Evolutionary conservation across 2,797 vertebrate species (phyloP), one percentile per base, ranked within the genome.

Genomic region (Sciurus carolinensis): DNA sequence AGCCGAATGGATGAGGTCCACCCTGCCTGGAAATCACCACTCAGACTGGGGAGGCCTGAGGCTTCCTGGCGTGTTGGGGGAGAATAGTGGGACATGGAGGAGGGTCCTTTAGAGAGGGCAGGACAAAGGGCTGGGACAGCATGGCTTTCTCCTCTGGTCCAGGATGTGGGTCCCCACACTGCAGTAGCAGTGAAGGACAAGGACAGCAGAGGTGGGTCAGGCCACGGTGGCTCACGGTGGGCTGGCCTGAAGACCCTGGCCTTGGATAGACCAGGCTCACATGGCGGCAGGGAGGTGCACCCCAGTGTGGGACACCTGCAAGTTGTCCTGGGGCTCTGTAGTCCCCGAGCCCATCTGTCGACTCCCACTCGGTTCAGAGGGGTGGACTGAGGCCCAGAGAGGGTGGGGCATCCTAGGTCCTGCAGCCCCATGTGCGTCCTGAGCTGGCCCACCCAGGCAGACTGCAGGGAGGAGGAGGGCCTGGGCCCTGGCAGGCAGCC

Each of bases 371-470:
- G 47, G 59, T 64, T 1, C 42, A 84, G 18, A 72, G 7, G 69
- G 10, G 8, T 7, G 8, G 50, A 79, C 76, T 0, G 79, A 66
- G 94, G 72, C 62, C 15, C 22, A 7, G 95, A 90, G 82, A 66
- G 77, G 50, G 6, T 12, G n/a, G 59, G 24, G 1, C 30, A 8
- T 0, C 42, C 8, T 0, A 0, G 18, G 24, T 28, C 42, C n/a
- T n/a, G 12, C 5, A 4, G 64, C 66, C 9, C 42, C 13, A 28
- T 0, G 1, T 14, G 7, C 22, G 22, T 54, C n/a, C 36, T 0
- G 10, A 9, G 72, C 71, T 8, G 64, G 44, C 5, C 5, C 4
- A 0, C n/a, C 33, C 30, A 7, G 9, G 0, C 42, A 2, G 13
- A 9, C 24, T 54, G 42, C 7, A 7, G 36, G n/a, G 28, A 12